A percentile compares a stretch with the other conserved stretches of the same genome.
phyloP scores from a whole-genome alignment of 2,888 invertebrate genomes.

The Zaprionus lineosus region DNA sequence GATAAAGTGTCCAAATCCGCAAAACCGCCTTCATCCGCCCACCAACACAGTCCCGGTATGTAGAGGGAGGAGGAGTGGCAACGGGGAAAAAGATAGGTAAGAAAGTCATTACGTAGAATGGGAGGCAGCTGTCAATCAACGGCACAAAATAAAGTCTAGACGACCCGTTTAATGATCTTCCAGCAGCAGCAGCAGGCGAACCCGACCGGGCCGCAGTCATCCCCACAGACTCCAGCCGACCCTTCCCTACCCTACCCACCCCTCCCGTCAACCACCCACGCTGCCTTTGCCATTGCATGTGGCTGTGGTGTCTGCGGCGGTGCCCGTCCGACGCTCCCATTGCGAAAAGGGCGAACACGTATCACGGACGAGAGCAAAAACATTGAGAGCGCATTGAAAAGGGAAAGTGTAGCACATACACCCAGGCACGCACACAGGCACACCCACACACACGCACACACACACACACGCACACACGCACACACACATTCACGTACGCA shows the following conservation, averaged over 20 bases:
- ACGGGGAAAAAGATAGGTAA: neutral
- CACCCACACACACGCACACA: slow-evolving; percentile 12
- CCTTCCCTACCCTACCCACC: no score
- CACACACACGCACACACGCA: slow-evolving; percentile 8
- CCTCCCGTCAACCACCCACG: neutral
- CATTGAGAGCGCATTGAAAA: slow-evolving; percentile 49
- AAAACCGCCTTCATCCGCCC: slow-evolving; percentile 14
- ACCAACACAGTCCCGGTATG: no score
- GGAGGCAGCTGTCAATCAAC: slow-evolving; percentile 57
- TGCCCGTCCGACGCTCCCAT: slow-evolving; percentile 13
- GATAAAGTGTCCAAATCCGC: slow-evolving; percentile 44
- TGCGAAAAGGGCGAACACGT: slow-evolving; percentile 33
- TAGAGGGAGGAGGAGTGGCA: neutral
- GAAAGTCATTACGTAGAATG: neutral
- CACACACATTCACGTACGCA: slow-evolving; percentile 11
- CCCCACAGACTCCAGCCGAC: neutral
- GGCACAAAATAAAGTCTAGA: slow-evolving; percentile 59
- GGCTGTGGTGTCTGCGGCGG: neutral
- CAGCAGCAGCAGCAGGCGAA: slow-evolving; percentile 8
- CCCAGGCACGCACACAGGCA: slow-evolving; percentile 5
- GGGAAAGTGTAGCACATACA: slow-evolving; percentile 55
- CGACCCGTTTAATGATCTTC: slow-evolving; percentile 63
- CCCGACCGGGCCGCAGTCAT: neutral
- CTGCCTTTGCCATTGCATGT: no score
- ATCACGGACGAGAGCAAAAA: slow-evolving; percentile 27